Evolutionary conservation across 2,888 invertebrate genomes (phyloP).

Genomic region (Drosophila cracens): DNA sequence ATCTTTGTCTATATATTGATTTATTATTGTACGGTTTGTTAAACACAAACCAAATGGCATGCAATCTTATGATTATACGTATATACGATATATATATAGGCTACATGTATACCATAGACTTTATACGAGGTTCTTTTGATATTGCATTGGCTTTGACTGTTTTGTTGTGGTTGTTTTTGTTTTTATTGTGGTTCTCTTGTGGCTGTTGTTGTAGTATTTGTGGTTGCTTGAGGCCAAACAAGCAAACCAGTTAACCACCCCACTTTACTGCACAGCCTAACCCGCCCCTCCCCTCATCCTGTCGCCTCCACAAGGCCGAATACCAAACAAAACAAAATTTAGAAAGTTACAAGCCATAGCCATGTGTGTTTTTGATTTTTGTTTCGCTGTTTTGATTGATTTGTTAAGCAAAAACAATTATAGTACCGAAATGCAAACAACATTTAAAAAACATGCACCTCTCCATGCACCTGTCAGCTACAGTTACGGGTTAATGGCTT

Average conservation of each 20-base stretch:
- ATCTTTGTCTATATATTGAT: background rate
- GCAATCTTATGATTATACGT: background rate
- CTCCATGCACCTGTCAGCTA: background rate
- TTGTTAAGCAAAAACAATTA: background rate
- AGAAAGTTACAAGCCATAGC: slow-evolving; percentile 6
- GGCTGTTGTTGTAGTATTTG: slow-evolving; percentile 9
- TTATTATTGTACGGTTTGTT: slow-evolving; percentile 11
- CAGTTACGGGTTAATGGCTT: slow-evolving; percentile 8
- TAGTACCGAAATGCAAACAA: background rate
- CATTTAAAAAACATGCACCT: background rate
- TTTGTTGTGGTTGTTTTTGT: slow-evolving; percentile 34
- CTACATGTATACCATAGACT: background rate
- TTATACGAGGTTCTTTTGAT: background rate
- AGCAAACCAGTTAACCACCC: slow-evolving; percentile 44
- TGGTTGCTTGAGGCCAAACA: slow-evolving; percentile 52
- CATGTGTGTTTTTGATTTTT: background rate
- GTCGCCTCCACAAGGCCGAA: slow-evolving; percentile 3
- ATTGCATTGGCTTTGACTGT: slow-evolving; percentile 40
- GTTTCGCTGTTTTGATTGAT: slow-evolving; percentile 3
- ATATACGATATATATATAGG: background rate
- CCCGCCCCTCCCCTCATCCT: background rate
- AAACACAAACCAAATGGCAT: slow-evolving; percentile 18
- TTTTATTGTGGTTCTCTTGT: slow-evolving; percentile 53
- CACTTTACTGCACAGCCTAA: background rate
- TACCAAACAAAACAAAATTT: background rate